These are phyloP conservation scores for Brienomyrus longianalis DNA, from an alignment of 2,113 vertebrate genomes.

Conservation along the genomic window DNA sequence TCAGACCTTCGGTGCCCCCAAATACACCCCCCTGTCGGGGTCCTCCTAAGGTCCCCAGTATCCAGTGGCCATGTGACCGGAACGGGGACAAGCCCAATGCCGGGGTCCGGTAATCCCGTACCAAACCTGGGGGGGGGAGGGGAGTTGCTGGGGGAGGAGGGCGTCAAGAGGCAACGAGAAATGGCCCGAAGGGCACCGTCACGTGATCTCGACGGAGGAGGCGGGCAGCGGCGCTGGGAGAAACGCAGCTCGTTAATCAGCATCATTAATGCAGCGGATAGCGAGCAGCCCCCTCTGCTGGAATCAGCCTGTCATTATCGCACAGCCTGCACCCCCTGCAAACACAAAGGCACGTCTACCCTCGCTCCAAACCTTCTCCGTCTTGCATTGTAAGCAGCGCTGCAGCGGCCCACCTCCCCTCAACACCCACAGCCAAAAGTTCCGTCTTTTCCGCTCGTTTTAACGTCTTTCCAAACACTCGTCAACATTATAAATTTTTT, in stretches of 20 bases:
- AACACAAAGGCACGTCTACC: background rate
- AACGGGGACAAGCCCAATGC: background rate
- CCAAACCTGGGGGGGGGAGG: background rate
- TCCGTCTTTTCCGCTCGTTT: background rate
- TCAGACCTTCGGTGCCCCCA: too few species aligned
- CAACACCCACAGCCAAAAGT: background rate
- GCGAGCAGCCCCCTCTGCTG: constrained; percentile 50
- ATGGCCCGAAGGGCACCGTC: background rate
- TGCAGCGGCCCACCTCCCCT: background rate
- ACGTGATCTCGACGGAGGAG: constrained; percentile 8
- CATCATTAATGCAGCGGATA: constrained; percentile 40
- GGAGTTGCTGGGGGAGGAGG: background rate
- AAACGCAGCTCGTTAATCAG: constrained; percentile 47
- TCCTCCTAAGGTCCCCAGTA: background rate
- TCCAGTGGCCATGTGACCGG: background rate
- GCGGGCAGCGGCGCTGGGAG: constrained; percentile 23
- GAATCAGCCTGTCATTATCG: constrained; percentile 27
- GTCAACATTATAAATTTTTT: constrained; percentile 7
- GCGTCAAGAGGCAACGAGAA: background rate
- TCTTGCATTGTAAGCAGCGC: background rate
- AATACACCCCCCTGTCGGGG: too few species aligned
- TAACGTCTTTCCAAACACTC: background rate
- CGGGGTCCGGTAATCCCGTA: background rate
- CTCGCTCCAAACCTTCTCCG: background rate
- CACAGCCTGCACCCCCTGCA: background rate